Conservation (phyloP, 1,140 invertebrate species). For the Gonioctena quinquepunctata region DNA sequence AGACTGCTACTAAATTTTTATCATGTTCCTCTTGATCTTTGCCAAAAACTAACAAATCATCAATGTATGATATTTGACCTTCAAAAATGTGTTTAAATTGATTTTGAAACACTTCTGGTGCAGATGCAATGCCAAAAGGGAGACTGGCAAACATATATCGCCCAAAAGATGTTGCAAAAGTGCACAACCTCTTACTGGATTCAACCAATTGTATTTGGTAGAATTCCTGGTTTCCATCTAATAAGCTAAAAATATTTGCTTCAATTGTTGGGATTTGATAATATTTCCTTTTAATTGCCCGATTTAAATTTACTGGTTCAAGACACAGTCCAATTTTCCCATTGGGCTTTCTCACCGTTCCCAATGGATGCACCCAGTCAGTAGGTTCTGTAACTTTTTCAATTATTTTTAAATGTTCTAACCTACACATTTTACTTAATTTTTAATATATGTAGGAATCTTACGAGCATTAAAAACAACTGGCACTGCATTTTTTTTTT, state of each 20-base stretch:
- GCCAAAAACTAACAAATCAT: conserved; percentile 53
- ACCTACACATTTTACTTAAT: no score
- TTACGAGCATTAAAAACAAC: no score
- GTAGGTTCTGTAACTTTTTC: conserved; percentile 47
- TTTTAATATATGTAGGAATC: no score
- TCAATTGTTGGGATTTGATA: conserved; percentile 54
- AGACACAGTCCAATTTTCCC: conserved; percentile 57
- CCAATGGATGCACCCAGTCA: conserved; percentile 57
- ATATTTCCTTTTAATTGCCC: conserved; percentile 52
- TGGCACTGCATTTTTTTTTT: no score
- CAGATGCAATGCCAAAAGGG: conserved; percentile 53
- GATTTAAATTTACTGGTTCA: conserved; percentile 59
- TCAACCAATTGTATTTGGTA: conserved; percentile 35
- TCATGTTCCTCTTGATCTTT: conserved; percentile 35
- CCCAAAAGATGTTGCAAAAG: conserved; percentile 55
- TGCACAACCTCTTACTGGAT: conserved; percentile 46
- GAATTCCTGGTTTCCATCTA: conserved; percentile 54
- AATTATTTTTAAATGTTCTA: conserved; percentile 19
- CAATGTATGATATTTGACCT: conserved; percentile 41
- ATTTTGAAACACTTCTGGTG: conserved; percentile 54
- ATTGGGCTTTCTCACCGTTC: conserved; percentile 57
- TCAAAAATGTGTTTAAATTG: conserved; percentile 31
- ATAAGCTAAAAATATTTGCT: conserved; percentile 54
- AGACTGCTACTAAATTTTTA: conserved; percentile 36
- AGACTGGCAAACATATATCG: conserved; percentile 48